Conservation (phyloP, 1,140 invertebrate genomes). For the Pinna nobilis region DNA sequence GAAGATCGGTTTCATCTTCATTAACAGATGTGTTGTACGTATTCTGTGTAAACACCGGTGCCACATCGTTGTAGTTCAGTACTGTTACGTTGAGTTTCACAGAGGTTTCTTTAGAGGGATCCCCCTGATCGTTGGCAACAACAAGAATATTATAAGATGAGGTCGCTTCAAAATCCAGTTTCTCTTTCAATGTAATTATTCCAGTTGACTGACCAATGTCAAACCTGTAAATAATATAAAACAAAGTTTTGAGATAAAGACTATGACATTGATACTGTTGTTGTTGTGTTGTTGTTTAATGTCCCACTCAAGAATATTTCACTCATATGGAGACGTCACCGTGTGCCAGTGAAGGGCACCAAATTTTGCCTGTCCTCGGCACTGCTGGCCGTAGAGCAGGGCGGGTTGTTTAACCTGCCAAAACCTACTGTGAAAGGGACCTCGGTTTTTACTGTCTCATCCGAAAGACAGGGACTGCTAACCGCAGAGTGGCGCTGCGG, state of each 20-base stretch:
- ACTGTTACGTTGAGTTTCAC: conserved; percentile 90
- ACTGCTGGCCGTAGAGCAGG: too few relatives aligned
- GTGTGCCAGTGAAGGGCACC: too few relatives aligned
- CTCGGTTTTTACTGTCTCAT: too few relatives aligned
- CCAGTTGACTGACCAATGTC: conserved; percentile 79
- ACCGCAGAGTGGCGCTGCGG: too few relatives aligned
- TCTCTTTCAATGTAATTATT: conserved; percentile 17
- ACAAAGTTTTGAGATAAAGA: conserved; percentile 8
- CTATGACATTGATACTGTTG: too few relatives aligned
- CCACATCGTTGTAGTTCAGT: conserved; percentile 76
- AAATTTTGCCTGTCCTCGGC: too few relatives aligned
- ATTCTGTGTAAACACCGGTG: conserved; percentile 43
- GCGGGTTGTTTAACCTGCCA: too few relatives aligned
- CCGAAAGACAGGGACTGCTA: too few relatives aligned
- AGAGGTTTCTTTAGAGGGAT: conserved; percentile 85
- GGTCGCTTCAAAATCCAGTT: conserved; percentile 87
- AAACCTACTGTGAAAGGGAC: too few relatives aligned
- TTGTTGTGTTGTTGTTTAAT: too few relatives aligned
- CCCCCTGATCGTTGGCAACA: conserved; percentile 86
- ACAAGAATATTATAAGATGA: conserved; percentile 88
- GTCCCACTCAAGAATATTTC: too few relatives aligned
- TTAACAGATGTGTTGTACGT: conserved; percentile 41
- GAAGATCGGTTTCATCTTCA: conserved; percentile 32
- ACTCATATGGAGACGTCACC: too few relatives aligned
- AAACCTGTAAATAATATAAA: conserved; percentile 76